Percentiles rank a stretch among this genome's conserved stretches.
Evolutionary conservation across 2,888 invertebrate genomes (phyloP).

Genomic region (Hipparchia semele): DNA sequence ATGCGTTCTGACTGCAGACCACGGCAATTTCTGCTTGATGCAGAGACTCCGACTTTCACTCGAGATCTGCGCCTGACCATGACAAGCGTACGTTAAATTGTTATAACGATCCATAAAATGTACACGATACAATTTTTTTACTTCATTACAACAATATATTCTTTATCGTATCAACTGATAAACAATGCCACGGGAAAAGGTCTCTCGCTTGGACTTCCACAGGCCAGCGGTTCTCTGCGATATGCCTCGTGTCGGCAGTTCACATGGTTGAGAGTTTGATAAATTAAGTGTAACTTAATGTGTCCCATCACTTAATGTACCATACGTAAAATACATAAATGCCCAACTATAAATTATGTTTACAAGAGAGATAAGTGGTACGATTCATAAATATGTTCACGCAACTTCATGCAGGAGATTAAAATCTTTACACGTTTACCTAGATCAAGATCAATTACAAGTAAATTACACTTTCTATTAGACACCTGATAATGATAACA

Average conservation of each 20-base stretch:
- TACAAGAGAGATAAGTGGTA: not conserved
- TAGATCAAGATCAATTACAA: constrained; percentile 47
- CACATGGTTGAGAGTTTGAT: not conserved
- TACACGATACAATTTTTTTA: constrained; percentile 36
- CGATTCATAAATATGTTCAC: constrained; percentile 41
- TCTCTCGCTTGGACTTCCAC: too few relatives aligned
- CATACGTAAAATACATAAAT: not conserved
- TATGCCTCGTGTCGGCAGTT: too few relatives aligned
- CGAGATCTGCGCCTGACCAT: constrained; percentile 40
- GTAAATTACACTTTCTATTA: constrained; percentile 51
- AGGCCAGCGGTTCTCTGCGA: too few relatives aligned
- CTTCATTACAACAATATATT: constrained; percentile 27
- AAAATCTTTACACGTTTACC: constrained; percentile 42
- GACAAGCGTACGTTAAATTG: constrained; percentile 39
- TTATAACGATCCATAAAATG: constrained; percentile 31
- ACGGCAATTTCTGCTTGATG: constrained; percentile 39
- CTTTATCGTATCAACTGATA: too few relatives aligned
- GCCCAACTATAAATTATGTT: not conserved
- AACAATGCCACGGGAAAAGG: too few relatives aligned
- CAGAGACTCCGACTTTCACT: constrained; percentile 39
- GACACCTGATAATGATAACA: constrained; percentile 43
- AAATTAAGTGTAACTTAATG: not conserved
- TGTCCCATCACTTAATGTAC: not conserved
- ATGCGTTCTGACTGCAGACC: constrained; percentile 29
- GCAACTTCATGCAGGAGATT: constrained; percentile 51